Evolutionary conservation across 2,797 vertebrate genomes (phyloP), one percentile per base, ranked within the genome.

Genomic region (Falco columbarius): DNA sequence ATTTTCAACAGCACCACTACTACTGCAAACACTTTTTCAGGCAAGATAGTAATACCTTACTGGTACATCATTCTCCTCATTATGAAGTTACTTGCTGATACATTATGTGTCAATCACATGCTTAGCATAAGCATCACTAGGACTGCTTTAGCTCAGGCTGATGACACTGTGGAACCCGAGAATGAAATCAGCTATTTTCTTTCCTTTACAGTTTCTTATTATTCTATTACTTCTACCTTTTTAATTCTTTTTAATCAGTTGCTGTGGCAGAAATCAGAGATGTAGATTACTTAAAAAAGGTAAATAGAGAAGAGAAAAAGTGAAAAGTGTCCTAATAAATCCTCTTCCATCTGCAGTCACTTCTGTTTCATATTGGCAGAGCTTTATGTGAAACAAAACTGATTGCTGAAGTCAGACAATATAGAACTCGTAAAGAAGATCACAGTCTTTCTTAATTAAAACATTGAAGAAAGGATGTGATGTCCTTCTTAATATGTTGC

Each of bases 21-120:
- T 67, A 27, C 17, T 13, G 14, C n/a, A 77, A 68, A 62, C 4
- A 1, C 32, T 16, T 68, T 94, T 91, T 82, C 75, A 76, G 20
- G 18, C 18, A 77, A 44, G 23, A 54, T 0, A 63, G 29, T 15
- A 14, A 54, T 26, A 67, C 54, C 55, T 56, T 49, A 38, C 8
- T 6, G 10, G 12, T 26, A 38, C 4, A 14, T 13, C 8, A 5
- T 47, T 58, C 21, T 70, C 19, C 22, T 61, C 18, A 22, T 88
- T 19, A 27, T 26, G 8, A 40, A 77, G 56, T 56, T 54, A 55
- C 44, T 40, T 63, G 20, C 21, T 34, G 36, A 29, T 36, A 40
- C 0, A 0, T 47, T n/a, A 34, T 10, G 7, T 44, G 20, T 13
- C 5, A 1, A 34, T 75, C 30, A 34, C 19, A 9, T 7, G 4